Evolutionary conservation across 2,113 vertebrate genomes (phyloP), one percentile per base, ranked within the genome.

Genomic region (Saccopteryx leptura): DNA sequence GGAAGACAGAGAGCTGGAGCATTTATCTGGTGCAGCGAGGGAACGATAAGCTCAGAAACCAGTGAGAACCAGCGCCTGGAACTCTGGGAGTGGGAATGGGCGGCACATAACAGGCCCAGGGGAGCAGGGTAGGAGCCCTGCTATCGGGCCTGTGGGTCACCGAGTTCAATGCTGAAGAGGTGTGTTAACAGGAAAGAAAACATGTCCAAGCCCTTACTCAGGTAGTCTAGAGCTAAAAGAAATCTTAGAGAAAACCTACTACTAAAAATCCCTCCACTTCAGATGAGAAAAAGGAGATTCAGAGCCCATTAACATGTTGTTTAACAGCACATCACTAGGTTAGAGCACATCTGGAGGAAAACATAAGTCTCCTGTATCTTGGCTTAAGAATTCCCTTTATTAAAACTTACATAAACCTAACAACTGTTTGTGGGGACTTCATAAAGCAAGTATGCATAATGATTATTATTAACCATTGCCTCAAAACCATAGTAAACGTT

Each of bases 261-360:
- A 74, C n/a, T 79, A 56, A 82, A 91, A 88, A 75, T 80, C 28
- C 14, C 63, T 89, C 13, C 81, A 33, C 46, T 85, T 82, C 66
- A 6, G 21, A 46, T 50, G 31, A 90, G 58, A 96, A 88, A 88
- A 87, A 78, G 23, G 5, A 96, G 74, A 81, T 26, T 65, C n/a
- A 46, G 61, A 79, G 39, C 3, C 17, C 28, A 60, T 11, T 39
- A 69, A 61, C 28, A 0, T 61, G 28, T 48, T 65, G n/a, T 82
- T 69, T 71, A 50, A 78, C 10, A 28, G n/a, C 39, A 79, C 18
- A 81, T 72, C 85, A n/a, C 69, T 63, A 71, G 65, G 23, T 58
- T 61, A 71, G n/a, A 90, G 66, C 14, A 78, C 66, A 60, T 26
- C 17, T 39, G 19, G 5, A n/a, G 60, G 26, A 61, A 93, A 86